Base-by-base conservation (phyloP, 2,888 invertebrate genomes). In the Dermolepida albohirtum region DNA sequence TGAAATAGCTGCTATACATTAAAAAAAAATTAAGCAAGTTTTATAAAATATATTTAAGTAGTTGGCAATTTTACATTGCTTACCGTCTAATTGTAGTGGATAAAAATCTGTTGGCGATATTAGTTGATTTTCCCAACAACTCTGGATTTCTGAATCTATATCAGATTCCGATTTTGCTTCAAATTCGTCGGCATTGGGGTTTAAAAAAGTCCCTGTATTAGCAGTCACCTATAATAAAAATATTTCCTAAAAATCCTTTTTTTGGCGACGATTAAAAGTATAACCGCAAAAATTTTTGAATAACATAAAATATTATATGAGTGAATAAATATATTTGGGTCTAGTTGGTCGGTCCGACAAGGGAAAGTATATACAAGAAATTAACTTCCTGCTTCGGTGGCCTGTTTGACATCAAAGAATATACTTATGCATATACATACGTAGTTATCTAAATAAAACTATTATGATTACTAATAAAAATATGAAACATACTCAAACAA, bases 131-230 rank as follows among this genome's bases (percentile, higher is more conserved):
- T 78, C 77, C 78, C 78, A 78, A 66, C 70, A 74, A 71, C 71
- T 66, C 52, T 74, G 73, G 50, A 71, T 66, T 70, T 78, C 76
- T 12, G 74, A 73, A 67, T 75, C 76, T 68, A 74, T 66, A 70
- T 79, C 78, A 41, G 77, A 73, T 71, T 78, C 75, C 17, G 76
- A 73, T 69, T 80, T 82, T 69, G 76, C 77, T 72, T 82, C 79
- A 70, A 82, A 80, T 71, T 83, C 83, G 68, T 83, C 81, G 39
- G 81, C 80, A 76, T 82, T 81, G 44, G 83, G 81, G 76, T 82
- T 82, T 70, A 77, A 70, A 49, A 73, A 70, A 64, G 74, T 66
- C 63, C 74, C 72, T 70, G 78, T 75, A 68, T 74, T 77, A 27
- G 82, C 76, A 74, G 79, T 80, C 70, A 82, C 82, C 83, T 82